phyloP scores from a whole-genome alignment of 2,888 invertebrate genomes.

The Encarsia formosa region DNA sequence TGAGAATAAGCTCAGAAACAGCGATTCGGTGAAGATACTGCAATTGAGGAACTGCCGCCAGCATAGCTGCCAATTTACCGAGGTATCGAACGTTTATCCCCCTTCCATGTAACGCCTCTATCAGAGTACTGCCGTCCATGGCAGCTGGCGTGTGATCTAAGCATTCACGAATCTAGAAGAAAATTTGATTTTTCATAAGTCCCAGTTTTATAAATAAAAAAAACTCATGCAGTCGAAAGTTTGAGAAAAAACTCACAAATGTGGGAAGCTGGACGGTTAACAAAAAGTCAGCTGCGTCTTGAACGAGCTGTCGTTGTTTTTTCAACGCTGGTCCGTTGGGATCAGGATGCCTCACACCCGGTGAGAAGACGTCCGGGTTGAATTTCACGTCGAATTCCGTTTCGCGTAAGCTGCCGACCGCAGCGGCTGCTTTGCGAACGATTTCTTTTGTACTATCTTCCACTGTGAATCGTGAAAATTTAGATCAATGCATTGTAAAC shows the following conservation, averaged over 20 bases:
- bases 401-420: slow-evolving; percentile 91
- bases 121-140: slow-evolving; percentile 89
- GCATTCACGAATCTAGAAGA: slow-evolving; percentile 74
- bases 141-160: slow-evolving; percentile 89
- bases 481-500: neutral
- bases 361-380: slow-evolving; percentile 97
- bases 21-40: slow-evolving; percentile 87
- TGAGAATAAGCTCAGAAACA: slow-evolving; percentile 81
- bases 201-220: neutral
- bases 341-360: slow-evolving; percentile 82
- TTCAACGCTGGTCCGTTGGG: slow-evolving; percentile 66
- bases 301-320: slow-evolving; percentile 84
- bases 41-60: slow-evolving; percentile 73
- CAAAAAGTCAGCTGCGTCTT: slow-evolving; percentile 93
- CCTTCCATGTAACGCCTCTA: slow-evolving; percentile 89
- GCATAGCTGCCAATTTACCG: slow-evolving; percentile 81
- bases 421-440: slow-evolving; percentile 82
- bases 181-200: slow-evolving; percentile 1
- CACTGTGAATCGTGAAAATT: slow-evolving; percentile 60
- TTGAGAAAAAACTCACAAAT: slow-evolving; percentile 63
- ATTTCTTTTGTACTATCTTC: slow-evolving; percentile 85
- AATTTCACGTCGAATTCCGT: slow-evolving; percentile 96
- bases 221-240: neutral
- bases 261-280: slow-evolving; percentile 91
- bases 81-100: slow-evolving; percentile 97